Percentiles rank a stretch among this genome's conserved stretches.
These are phyloP conservation scores for Tragelaphus buxtoni DNA, from an alignment of 2,113 vertebrate genomes.

Conservation along the genomic window DNA sequence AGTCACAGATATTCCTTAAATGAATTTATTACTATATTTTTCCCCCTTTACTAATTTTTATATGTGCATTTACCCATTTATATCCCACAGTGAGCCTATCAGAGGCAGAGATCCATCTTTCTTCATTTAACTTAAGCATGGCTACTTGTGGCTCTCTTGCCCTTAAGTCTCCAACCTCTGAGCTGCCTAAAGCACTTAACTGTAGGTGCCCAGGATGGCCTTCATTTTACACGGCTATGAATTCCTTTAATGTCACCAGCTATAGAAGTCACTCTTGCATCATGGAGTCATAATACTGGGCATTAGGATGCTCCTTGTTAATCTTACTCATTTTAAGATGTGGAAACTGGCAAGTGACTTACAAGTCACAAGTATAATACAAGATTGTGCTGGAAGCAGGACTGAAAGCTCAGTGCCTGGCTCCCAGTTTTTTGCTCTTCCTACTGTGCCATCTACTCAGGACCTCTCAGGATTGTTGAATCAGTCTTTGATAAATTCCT, in stretches of 20 bases:
- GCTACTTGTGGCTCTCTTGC: background rate
- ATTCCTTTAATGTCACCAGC: background rate
- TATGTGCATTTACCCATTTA: background rate
- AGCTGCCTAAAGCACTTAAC: background rate
- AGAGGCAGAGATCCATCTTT: background rate
- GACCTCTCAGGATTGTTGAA: background rate
- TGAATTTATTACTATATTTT: background rate
- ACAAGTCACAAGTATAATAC: background rate
- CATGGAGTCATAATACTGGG: background rate
- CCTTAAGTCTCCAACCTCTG: background rate
- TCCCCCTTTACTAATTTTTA: background rate
- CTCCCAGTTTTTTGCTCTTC: background rate
- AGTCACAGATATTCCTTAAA: background rate
- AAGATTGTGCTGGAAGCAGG: background rate
- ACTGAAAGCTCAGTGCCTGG: background rate
- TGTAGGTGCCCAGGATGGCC: background rate
- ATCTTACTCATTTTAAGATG: background rate
- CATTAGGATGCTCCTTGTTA: background rate
- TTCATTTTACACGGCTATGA: background rate
- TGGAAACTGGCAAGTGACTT: background rate
- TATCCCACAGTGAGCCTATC: background rate
- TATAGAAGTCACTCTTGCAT: background rate
- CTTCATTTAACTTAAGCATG: constrained; percentile 1
- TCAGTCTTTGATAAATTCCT: background rate
- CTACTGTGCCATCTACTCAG: background rate